phyloP scores from a whole-genome alignment of 2,888 invertebrate species.

The Anaspis maculata region DNA sequence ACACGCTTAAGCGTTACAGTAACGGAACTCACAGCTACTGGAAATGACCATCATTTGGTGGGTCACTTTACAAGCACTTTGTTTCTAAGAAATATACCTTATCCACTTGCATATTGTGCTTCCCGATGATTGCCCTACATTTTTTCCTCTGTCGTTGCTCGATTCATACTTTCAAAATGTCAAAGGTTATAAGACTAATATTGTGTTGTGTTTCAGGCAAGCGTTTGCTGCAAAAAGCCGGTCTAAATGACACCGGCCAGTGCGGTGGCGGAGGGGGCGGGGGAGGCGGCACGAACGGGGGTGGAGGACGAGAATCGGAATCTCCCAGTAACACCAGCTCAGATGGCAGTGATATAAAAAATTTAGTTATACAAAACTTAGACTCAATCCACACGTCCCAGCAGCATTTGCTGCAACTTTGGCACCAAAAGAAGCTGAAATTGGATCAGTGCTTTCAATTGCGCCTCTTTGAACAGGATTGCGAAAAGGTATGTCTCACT shows the following conservation, averaged over 20 bases:
- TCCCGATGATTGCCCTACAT: too few species aligned
- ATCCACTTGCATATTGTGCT: too few species aligned
- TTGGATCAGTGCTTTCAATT: constrained; percentile 95
- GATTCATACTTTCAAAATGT: too few species aligned
- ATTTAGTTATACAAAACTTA: constrained; percentile 70
- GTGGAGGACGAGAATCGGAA: constrained; percentile 60
- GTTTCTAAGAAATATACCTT: too few species aligned
- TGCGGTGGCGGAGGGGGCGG: constrained; percentile 26
- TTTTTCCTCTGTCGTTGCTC: too few species aligned
- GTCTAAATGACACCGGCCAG: constrained; percentile 43
- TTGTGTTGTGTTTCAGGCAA: constrained; percentile 54
- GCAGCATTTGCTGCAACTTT: constrained; percentile 83
- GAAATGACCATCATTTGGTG: too few species aligned
- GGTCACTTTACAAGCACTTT: too few species aligned
- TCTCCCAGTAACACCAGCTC: constrained; percentile 59
- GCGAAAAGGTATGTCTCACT: constrained; percentile 76
- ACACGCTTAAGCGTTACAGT: too few species aligned
- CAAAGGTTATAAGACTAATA: too few species aligned
- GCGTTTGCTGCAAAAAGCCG: constrained; percentile 55
- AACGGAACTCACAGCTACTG: too few species aligned
- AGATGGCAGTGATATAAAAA: constrained; percentile 52
- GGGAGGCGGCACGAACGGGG: constrained; percentile 43
- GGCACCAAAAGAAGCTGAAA: constrained; percentile 92
- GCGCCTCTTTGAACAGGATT: constrained; percentile 92
- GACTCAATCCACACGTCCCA: constrained; percentile 84